Percentiles rank a stretch among this genome's conserved stretches.
phyloP scores from a whole-genome alignment of 2,888 invertebrate genomes.

The Diaperis boleti region DNA sequence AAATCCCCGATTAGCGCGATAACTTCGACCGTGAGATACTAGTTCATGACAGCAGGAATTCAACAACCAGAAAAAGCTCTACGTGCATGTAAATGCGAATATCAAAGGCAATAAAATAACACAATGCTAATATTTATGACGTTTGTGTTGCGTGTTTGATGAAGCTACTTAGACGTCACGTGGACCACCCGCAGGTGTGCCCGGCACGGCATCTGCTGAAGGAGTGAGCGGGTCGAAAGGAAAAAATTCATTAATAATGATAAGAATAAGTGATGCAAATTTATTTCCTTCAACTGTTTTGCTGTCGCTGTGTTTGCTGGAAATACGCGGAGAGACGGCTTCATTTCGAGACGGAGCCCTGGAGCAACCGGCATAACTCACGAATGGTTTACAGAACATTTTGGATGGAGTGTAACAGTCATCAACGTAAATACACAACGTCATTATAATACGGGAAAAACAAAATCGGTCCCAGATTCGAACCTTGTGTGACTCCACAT shows the following conservation, averaged over 20 bases:
- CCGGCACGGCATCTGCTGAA: constrained; percentile 20
- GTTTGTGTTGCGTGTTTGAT: constrained; percentile 44
- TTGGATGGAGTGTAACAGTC: too few relatives aligned
- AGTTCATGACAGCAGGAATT: constrained; percentile 1
- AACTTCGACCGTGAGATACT: constrained; percentile 10
- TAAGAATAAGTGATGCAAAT: too few relatives aligned
- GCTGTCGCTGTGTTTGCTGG: too few relatives aligned
- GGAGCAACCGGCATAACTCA: too few relatives aligned
- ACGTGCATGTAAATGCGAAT: constrained; percentile 24
- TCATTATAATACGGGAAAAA: too few relatives aligned
- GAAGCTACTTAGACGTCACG: constrained; percentile 41
- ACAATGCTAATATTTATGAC: constrained; percentile 39
- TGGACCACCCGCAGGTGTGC: constrained; percentile 44
- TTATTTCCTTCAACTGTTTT: too few relatives aligned
- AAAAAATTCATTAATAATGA: not conserved
- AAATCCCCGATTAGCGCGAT: constrained; percentile 26
- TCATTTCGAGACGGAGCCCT: too few relatives aligned
- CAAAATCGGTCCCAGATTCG: too few relatives aligned
- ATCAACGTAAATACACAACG: too few relatives aligned
- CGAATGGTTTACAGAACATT: too few relatives aligned
- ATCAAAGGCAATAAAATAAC: constrained; percentile 37
- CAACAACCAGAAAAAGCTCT: constrained; percentile 2
- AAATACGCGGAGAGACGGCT: too few relatives aligned
- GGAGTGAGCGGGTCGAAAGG: constrained; percentile 28
- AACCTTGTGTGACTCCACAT: too few relatives aligned